Conservation (phyloP, 2,113 vertebrate species). For the Coryphaenoides rupestris region DNA sequence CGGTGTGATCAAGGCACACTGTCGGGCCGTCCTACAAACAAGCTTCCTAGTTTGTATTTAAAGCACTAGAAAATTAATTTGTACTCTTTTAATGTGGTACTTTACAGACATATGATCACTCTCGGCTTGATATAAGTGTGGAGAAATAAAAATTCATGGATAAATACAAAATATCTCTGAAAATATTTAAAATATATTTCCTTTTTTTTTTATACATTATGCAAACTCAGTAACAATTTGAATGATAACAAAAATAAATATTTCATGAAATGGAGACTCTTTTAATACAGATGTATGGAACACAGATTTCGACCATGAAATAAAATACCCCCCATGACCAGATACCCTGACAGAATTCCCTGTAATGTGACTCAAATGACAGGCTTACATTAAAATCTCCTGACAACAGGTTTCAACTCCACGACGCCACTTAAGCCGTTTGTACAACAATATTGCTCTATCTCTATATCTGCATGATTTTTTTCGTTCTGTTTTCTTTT, state of each 20-base stretch:
- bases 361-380: constrained; percentile 62
- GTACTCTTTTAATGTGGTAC: constrained; percentile 63
- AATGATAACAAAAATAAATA: constrained; percentile 78
- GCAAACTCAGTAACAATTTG: constrained; percentile 71
- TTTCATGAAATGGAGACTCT: constrained; percentile 66
- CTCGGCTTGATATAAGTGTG: constrained; percentile 61
- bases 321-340: constrained; percentile 38
- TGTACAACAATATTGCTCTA: constrained; percentile 71
- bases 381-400: constrained; percentile 57
- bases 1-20: constrained; percentile 62
- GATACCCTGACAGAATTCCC: constrained; percentile 66
- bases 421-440: constrained; percentile 61
- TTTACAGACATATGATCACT: constrained; percentile 66
- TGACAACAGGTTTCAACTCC: constrained; percentile 61
- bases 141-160: constrained; percentile 73
- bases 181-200: constrained; percentile 82
- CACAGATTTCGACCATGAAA: constrained; percentile 52
- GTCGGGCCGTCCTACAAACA: not conserved
- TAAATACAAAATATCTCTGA: constrained; percentile 81
- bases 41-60: constrained; percentile 43
- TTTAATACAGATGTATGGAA: constrained; percentile 60
- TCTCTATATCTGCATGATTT: no score
- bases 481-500: constrained; percentile 10
- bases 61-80: constrained; percentile 72
- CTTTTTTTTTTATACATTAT: constrained; percentile 73